phyloP scores from a whole-genome alignment of 2,888 invertebrate species.

The Pegoplata infirma region DNA sequence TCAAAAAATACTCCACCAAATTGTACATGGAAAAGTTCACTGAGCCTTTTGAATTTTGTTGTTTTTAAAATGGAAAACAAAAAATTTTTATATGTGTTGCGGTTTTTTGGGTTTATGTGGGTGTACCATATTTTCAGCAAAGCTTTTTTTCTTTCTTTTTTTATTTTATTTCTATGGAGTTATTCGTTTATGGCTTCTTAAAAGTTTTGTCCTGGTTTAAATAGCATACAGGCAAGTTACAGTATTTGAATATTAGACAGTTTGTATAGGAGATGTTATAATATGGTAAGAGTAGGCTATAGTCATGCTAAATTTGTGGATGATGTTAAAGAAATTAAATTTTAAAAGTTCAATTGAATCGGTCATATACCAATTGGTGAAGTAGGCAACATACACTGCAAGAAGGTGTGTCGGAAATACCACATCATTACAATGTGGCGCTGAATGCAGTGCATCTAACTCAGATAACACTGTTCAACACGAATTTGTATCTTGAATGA shows the following conservation, averaged over 20 bases:
- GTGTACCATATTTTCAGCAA: constrained; percentile 3
- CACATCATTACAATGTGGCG: no score
- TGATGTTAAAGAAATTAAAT: no score
- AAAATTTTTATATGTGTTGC: constrained; percentile 14
- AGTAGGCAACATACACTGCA: no score
- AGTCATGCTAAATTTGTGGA: no score
- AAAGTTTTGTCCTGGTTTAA: constrained; percentile 44
- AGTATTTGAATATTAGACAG: constrained; percentile 27
- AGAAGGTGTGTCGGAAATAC: no score
- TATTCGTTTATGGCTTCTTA: constrained; percentile 46
- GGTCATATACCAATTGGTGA: no score
- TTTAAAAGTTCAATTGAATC: no score
- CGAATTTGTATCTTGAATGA: no score
- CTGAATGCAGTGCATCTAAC: no score
- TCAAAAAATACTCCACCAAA: constrained; percentile 8
- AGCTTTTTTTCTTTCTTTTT: no score
- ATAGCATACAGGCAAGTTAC: constrained; percentile 9
- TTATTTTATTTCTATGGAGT: constrained; percentile 29
- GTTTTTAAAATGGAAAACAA: constrained; percentile 6
- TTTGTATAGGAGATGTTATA: background rate
- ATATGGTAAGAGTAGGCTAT: background rate
- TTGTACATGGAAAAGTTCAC: constrained; percentile 36
- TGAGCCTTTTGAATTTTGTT: constrained; percentile 50
- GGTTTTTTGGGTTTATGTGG: constrained; percentile 21
- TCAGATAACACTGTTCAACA: no score